A percentile compares a stretch with the other conserved stretches of the same genome.
Evolutionary conservation across 2,888 invertebrate genomes (phyloP).

Genomic region (Cancer borealis): DNA sequence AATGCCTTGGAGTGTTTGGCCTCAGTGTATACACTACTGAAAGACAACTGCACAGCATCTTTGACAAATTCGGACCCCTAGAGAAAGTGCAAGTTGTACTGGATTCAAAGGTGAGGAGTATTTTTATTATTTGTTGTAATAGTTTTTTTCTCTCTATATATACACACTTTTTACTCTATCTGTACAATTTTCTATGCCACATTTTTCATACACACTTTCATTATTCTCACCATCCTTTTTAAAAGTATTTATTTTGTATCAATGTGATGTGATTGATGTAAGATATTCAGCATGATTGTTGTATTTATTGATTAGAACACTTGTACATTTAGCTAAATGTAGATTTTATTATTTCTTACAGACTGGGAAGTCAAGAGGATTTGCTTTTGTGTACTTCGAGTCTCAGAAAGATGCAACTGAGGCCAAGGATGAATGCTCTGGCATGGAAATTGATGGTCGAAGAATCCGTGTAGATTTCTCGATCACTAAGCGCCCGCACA

Average conservation of each 20-base stretch:
- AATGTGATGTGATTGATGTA: not conserved
- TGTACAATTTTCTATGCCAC: too few species aligned
- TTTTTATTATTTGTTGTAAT: not conserved
- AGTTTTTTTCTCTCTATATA: not conserved
- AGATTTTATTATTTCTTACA: slow-evolving; percentile 79
- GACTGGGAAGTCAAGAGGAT: slow-evolving; percentile 96
- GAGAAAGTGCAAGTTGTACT: slow-evolving; percentile 96
- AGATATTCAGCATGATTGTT: not conserved
- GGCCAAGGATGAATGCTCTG: slow-evolving; percentile 95
- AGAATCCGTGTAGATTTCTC: slow-evolving; percentile 97
- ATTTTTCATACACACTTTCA: not conserved
- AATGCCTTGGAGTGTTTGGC: slow-evolving; percentile 97
- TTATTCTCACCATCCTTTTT: not conserved
- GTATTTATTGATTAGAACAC: not conserved
- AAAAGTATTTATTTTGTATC: too few species aligned
- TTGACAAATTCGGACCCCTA: slow-evolving; percentile 94
- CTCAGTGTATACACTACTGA: slow-evolving; percentile 95
- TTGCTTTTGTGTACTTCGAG: slow-evolving; percentile 97
- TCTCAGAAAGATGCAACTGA: slow-evolving; percentile 92
- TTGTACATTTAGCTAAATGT: not conserved
- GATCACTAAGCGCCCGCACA: slow-evolving; percentile 96
- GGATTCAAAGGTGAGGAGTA: slow-evolving; percentile 90
- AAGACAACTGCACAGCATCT: slow-evolving; percentile 93
- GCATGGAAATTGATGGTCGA: slow-evolving; percentile 96
- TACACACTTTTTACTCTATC: not conserved